Percentiles rank a stretch among this genome's conserved stretches.
These are phyloP conservation scores for Volucella inanis DNA, from an alignment of 2,888 invertebrate genomes.

Conservation along the genomic window DNA sequence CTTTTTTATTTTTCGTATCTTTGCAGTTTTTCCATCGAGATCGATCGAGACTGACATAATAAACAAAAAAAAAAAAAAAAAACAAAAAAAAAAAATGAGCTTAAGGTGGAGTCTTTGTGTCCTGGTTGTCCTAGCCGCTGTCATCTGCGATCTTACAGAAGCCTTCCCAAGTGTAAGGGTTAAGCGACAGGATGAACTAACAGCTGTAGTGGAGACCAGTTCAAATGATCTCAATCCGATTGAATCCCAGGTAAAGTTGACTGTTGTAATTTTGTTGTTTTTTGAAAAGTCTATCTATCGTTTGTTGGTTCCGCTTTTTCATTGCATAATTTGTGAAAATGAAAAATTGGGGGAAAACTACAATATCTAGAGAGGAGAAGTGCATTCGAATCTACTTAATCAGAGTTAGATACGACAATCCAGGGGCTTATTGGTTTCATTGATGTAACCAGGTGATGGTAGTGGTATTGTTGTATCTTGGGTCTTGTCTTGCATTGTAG, in stretches of 20 bases:
- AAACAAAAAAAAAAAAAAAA: neutral
- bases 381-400: conserved; percentile 12
- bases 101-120: conserved; percentile 77
- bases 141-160: conserved; percentile 77
- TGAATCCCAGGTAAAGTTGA: conserved; percentile 81
- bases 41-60: conserved; percentile 29
- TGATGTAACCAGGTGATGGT: conserved; percentile 36
- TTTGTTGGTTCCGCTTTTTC: conserved; percentile 50
- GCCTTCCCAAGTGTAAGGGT: conserved; percentile 79
- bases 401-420: neutral
- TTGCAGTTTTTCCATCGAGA: conserved; percentile 66
- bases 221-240: conserved; percentile 80
- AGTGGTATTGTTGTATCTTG: neutral
- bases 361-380: conserved; percentile 54
- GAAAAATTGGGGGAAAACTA: conserved; percentile 26
- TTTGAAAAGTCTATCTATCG: neutral
- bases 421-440: neutral
- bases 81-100: conserved; percentile 77
- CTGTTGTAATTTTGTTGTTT: too few species aligned
- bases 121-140: conserved; percentile 77
- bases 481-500: neutral
- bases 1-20: conserved; percentile 48
- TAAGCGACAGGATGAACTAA: conserved; percentile 78
- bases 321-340: conserved; percentile 54
- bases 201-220: conserved; percentile 75